Evolutionary conservation across 2,113 vertebrate species (phyloP).

Genomic region (Phodopus roborovskii): DNA sequence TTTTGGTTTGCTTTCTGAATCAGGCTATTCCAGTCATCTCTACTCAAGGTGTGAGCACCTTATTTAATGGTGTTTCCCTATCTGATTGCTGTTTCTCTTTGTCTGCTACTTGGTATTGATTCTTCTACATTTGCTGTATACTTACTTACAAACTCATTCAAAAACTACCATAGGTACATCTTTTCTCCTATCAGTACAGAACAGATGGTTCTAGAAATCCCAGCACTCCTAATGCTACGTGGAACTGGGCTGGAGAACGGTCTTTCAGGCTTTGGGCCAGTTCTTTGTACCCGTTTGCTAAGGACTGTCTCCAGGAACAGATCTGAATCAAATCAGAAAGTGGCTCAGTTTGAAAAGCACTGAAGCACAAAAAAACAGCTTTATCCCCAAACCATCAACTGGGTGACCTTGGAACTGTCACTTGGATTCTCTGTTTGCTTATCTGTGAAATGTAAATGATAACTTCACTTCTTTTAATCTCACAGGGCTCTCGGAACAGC

Average conservation of each 20-base stretch:
- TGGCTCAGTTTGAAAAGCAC: slow-evolving; percentile 27
- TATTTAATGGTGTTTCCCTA: too few relatives aligned
- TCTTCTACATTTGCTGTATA: not conserved
- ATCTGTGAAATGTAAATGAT: slow-evolving; percentile 49
- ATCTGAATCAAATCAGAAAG: not conserved
- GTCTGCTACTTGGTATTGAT: not conserved
- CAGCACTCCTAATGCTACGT: not conserved
- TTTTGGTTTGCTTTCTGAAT: not conserved
- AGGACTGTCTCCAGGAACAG: not conserved
- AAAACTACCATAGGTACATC: not conserved
- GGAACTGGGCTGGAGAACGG: not conserved
- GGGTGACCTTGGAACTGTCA: not conserved
- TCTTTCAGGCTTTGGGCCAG: not conserved
- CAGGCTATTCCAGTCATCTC: not conserved
- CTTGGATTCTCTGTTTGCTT: slow-evolving; percentile 29
- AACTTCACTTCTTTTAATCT: not conserved
- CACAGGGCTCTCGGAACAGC: not conserved
- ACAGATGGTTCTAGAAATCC: not conserved
- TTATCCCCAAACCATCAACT: not conserved
- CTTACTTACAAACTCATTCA: not conserved
- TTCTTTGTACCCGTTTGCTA: slow-evolving; percentile 16
- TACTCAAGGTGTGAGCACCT: too few relatives aligned
- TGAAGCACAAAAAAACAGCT: not conserved
- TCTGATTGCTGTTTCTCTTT: not conserved
- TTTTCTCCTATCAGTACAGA: not conserved